phyloP scores from a whole-genome alignment of 2,797 vertebrate species.

The Betta splendens region DNA sequence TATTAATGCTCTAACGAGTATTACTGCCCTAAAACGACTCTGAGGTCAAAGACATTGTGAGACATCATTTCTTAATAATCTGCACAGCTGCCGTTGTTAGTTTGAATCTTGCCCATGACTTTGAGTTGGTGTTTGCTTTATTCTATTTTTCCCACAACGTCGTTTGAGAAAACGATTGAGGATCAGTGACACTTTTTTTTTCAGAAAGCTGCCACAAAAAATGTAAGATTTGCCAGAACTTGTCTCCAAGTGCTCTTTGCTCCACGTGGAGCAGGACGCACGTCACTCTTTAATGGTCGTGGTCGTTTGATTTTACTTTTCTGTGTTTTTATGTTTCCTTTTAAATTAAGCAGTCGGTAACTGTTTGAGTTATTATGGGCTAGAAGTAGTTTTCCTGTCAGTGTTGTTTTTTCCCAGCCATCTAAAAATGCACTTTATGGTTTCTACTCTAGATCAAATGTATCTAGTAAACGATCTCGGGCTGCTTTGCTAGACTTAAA shows the following conservation, averaged over 20 bases:
- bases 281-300: slow-evolving; percentile 35
- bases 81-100: slow-evolving; percentile 25
- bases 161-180: slow-evolving; percentile 33
- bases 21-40: slow-evolving; percentile 35
- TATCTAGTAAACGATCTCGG: slow-evolving; percentile 20
- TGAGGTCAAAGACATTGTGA: slow-evolving; percentile 16
- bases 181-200: slow-evolving; percentile 43
- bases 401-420: slow-evolving; percentile 56
- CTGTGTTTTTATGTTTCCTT: slow-evolving; percentile 37
- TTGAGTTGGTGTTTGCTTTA: slow-evolving; percentile 26
- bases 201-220: too few species aligned
- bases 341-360: slow-evolving; percentile 42
- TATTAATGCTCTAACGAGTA: slow-evolving; percentile 37
- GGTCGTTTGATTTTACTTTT: slow-evolving; percentile 51
- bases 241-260: slow-evolving; percentile 41
- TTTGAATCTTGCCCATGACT: slow-evolving; percentile 15
- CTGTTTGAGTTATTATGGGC: slow-evolving; percentile 37
- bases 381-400: slow-evolving; percentile 57
- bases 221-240: slow-evolving; percentile 44
- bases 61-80: slow-evolving; percentile 19
- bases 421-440: slow-evolving; percentile 76
- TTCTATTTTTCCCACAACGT: slow-evolving; percentile 38
- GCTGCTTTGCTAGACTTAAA: neutral
- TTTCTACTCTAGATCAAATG: slow-evolving; percentile 44
- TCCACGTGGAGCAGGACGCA: slow-evolving; percentile 32